Conservation (phyloP, 2,797 vertebrate genomes). For the Falco peregrinus region DNA sequence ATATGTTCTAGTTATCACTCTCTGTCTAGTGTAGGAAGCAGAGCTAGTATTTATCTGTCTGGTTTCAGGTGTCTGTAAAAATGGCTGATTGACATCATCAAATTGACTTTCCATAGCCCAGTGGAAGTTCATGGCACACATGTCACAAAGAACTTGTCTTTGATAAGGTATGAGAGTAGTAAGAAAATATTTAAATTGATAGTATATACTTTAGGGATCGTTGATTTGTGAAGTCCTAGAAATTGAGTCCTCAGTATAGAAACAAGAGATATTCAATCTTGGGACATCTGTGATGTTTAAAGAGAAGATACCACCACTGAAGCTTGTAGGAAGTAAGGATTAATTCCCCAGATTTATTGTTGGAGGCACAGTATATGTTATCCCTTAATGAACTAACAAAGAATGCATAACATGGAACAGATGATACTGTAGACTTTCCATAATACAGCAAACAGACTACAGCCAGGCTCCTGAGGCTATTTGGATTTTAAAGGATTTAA, state of each 20-base stretch:
- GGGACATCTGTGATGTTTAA: neutral
- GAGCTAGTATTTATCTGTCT: neutral
- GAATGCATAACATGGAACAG: neutral
- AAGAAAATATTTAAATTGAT: neutral
- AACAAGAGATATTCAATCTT: neutral
- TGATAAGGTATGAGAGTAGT: rapidly evolving
- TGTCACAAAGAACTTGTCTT: neutral
- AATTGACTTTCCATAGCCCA: neutral
- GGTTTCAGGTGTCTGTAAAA: neutral
- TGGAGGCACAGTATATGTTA: neutral
- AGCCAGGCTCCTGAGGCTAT: neutral
- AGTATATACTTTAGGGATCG: neutral
- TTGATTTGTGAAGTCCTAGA: neutral
- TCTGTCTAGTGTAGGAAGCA: neutral
- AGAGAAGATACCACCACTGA: neutral
- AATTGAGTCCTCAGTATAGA: neutral
- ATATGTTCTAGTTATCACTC: neutral
- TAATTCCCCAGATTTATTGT: neutral
- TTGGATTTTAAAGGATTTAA: slow-evolving; percentile 22
- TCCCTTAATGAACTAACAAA: slow-evolving; percentile 7
- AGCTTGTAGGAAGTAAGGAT: neutral
- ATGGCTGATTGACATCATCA: neutral
- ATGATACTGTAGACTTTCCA: neutral
- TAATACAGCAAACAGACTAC: neutral
- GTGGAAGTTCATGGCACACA: neutral